These are phyloP conservation scores for Acanthosoma haemorrhoidale DNA, from an alignment of 2,888 invertebrate genomes.

Conservation along the genomic window DNA sequence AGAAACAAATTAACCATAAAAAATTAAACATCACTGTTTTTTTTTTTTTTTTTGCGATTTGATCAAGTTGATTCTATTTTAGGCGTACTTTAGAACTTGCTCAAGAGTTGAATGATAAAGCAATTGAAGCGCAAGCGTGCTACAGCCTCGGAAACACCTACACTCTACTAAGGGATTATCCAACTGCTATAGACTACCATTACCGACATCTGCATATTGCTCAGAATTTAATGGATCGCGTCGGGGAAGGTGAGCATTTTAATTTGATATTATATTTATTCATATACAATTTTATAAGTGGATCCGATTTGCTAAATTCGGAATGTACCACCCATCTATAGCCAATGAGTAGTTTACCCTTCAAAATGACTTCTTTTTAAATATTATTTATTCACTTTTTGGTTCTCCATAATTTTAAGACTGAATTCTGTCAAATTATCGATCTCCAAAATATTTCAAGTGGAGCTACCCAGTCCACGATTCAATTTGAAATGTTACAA, in stretches of 20 bases:
- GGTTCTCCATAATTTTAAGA: no score
- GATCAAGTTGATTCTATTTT: slow-evolving; percentile 40
- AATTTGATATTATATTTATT: neutral
- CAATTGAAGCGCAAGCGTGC: slow-evolving; percentile 95
- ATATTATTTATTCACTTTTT: no score
- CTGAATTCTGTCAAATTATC: no score
- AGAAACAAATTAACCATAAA: no score
- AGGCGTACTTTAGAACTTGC: slow-evolving; percentile 86
- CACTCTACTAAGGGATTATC: slow-evolving; percentile 84
- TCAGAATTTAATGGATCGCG: slow-evolving; percentile 70
- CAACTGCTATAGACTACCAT: slow-evolving; percentile 89
- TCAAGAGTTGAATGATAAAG: slow-evolving; percentile 84
- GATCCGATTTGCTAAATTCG: no score
- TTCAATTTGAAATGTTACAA: no score
- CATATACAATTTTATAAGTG: no score
- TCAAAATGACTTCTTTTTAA: no score
- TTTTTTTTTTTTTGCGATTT: neutral
- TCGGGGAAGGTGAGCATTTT: slow-evolving; percentile 64
- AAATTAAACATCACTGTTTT: neutral
- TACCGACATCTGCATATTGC: slow-evolving; percentile 83
- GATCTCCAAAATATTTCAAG: no score
- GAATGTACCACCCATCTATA: no score
- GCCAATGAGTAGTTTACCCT: no score
- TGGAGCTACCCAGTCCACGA: no score
- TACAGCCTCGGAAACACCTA: slow-evolving; percentile 96